Percentiles rank a stretch among this genome's conserved stretches.
Conservation (phyloP, 1,140 invertebrate species). For the Harlomillsia oculata region DNA sequence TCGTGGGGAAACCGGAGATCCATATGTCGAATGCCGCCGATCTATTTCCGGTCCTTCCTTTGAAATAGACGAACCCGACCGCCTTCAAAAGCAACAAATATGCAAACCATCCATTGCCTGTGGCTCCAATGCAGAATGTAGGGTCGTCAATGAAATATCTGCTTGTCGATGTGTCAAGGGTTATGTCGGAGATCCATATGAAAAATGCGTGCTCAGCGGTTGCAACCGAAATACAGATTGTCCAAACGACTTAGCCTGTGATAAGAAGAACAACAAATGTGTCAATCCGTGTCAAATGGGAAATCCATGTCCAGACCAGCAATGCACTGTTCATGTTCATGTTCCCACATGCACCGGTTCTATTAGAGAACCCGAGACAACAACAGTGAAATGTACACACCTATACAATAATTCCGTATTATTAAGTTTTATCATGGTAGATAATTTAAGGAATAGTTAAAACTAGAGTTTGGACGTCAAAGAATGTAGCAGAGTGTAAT, state of each 20-base stretch:
- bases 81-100: too few relatives aligned
- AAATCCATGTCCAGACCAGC: background rate
- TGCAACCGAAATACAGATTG: background rate
- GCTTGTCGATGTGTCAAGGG: background rate
- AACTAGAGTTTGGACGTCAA: too few relatives aligned
- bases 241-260: background rate
- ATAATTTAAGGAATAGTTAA: too few relatives aligned
- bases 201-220: background rate
- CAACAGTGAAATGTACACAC: background rate
- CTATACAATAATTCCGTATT: background rate
- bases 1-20: conserved; percentile 38
- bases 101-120: background rate
- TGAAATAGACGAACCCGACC: background rate
- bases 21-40: conserved; percentile 34
- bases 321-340: background rate
- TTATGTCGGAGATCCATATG: background rate
- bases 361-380: background rate
- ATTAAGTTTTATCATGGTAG: background rate
- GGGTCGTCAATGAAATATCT: background rate
- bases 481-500: too few relatives aligned
- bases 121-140: background rate
- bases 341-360: background rate
- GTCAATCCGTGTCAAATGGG: background rate
- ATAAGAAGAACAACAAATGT: background rate
- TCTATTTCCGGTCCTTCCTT: background rate